These are phyloP conservation scores for Sorex maritimensis DNA, from an alignment of 2,797 vertebrate genomes.

Conservation along the genomic window DNA sequence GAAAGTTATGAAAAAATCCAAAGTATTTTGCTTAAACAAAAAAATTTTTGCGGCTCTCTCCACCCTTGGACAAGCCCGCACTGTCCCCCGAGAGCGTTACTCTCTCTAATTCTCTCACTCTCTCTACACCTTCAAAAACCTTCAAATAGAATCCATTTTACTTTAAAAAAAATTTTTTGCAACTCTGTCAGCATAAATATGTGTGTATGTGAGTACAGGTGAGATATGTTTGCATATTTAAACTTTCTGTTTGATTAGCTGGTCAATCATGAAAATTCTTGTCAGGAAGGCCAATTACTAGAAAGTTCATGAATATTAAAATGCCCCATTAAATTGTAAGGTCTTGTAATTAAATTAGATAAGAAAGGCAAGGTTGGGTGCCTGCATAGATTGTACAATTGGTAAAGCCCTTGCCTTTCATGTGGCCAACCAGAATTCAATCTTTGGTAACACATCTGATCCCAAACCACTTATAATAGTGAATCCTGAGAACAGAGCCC, in stretches of 20 bases:
- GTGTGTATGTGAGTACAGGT: too few species aligned
- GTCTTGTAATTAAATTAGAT: background rate
- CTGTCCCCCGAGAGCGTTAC: too few species aligned
- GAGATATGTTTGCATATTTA: background rate
- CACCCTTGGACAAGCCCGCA: too few species aligned
- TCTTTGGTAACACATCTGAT: too few species aligned
- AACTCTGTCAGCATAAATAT: background rate
- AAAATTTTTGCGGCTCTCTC: background rate
- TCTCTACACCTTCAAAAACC: too few species aligned
- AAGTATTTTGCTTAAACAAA: background rate
- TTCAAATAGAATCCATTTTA: too few species aligned
- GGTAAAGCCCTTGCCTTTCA: too few species aligned
- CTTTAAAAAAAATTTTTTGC: background rate
- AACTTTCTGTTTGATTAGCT: background rate
- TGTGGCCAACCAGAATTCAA: too few species aligned
- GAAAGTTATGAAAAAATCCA: background rate
- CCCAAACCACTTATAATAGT: too few species aligned
- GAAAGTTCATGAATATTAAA: slow-evolving; percentile 2
- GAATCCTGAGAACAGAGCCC: too few species aligned
- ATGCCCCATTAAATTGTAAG: background rate
- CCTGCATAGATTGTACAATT: background rate
- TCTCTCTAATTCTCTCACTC: too few species aligned
- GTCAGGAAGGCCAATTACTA: background rate
- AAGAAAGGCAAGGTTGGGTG: too few species aligned
- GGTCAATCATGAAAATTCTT: background rate